Conservation (phyloP, 2,888 invertebrate species). For the Anaspis maculata region DNA sequence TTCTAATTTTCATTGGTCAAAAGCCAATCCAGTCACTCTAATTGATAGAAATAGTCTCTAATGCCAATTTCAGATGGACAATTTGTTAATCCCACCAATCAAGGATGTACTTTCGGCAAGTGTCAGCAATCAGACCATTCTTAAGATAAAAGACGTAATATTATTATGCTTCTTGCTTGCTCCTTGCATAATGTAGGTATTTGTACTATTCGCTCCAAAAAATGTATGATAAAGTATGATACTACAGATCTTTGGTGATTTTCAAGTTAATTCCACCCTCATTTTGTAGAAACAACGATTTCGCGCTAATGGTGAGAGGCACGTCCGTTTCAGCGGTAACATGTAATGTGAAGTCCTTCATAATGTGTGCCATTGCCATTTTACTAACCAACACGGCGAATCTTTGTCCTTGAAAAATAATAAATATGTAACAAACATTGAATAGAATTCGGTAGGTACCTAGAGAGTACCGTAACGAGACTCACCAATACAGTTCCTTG, state of each 20-base stretch:
- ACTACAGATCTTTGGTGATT: conserved; percentile 1
- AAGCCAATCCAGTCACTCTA: too few species aligned
- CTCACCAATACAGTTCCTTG: conserved; percentile 37
- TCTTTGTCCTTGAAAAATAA: conserved; percentile 6
- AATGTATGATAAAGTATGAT: too few species aligned
- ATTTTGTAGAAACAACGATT: conserved; percentile 5
- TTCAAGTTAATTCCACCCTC: conserved; percentile 3
- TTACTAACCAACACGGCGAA: conserved; percentile 5
- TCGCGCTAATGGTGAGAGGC: neutral
- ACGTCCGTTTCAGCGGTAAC: conserved; percentile 1
- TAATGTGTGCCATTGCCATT: conserved; percentile 3
- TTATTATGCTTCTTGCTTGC: too few species aligned
- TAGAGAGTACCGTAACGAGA: neutral
- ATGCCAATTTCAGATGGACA: too few species aligned
- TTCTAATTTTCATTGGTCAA: too few species aligned
- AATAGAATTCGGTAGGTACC: neutral
- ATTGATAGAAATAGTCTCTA: too few species aligned
- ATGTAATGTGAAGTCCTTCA: conserved; percentile 5
- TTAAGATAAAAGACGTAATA: too few species aligned
- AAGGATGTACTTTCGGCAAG: too few species aligned
- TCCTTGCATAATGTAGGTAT: too few species aligned
- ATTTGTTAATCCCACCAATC: too few species aligned
- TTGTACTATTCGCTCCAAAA: too few species aligned
- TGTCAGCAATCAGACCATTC: too few species aligned
- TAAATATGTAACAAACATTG: neutral